Percentiles rank a stretch among this genome's conserved stretches.
Evolutionary conservation across 92 coral and sea anemone species (phyloP).

Genomic region (Phenganax marumi): DNA sequence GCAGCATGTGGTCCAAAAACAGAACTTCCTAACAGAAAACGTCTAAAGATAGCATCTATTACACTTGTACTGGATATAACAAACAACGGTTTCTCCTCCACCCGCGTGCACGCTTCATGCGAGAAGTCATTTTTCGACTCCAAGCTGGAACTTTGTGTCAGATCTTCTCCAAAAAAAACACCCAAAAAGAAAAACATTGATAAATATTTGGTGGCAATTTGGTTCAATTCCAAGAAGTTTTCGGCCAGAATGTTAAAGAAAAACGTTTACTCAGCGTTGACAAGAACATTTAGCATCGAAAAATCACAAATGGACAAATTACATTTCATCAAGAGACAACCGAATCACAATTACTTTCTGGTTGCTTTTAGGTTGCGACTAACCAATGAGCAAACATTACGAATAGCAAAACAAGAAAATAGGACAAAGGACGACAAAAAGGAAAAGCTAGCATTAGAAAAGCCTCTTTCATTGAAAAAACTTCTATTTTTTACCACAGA

Average conservation of each 20-base stretch:
- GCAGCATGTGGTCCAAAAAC: constrained; percentile 1
- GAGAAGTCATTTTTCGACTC: not conserved
- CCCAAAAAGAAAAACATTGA: constrained; percentile 4
- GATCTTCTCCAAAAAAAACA: not conserved
- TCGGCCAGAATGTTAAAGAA: constrained; percentile 15
- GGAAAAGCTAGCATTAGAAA: not conserved
- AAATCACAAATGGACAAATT: constrained; percentile 20
- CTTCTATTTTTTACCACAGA: constrained; percentile 1
- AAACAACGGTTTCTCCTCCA: constrained; percentile 4
- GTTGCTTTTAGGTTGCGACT: not conserved
- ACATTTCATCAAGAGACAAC: not conserved
- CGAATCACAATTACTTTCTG: not conserved
- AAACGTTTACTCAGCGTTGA: constrained; percentile 8
- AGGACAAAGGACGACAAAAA: not conserved
- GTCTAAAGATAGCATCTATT: not conserved
- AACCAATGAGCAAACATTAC: not conserved
- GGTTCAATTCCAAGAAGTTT: not conserved
- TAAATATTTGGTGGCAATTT: not conserved
- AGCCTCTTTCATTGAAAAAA: not conserved
- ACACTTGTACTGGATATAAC: not conserved
- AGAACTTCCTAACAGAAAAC: not conserved
- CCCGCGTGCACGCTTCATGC: constrained; percentile 2
- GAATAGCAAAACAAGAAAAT: not conserved
- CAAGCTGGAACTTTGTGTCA: not conserved
- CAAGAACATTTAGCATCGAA: constrained; percentile 8